Evolutionary conservation across 2,113 vertebrate genomes (phyloP), one percentile per base, ranked within the genome.

Genomic region (Colius striatus): DNA sequence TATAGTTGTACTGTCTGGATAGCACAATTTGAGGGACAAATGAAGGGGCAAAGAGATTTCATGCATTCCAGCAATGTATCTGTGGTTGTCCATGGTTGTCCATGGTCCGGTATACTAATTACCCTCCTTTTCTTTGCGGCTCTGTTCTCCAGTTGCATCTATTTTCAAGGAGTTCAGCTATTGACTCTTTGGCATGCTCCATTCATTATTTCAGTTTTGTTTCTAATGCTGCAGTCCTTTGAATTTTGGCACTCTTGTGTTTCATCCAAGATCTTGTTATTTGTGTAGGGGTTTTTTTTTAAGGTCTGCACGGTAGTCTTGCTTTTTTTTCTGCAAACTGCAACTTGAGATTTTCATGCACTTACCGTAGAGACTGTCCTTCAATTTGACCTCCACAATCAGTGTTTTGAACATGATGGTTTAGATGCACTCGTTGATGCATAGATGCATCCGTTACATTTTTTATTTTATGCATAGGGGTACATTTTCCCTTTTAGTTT

Each of bases 41-140:
- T 95, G 91, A 94, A 95, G 78, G 85, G 87, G 78, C 91, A 95
- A 93, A 86, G 85, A 87, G 83, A 95, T 95, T 93, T 96, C 92
- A 93, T 90, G 94, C 94, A 95, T 97, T 94, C 95, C 94, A 92
- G 60, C 74, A 90, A 50, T 77, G 79, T 72, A 84, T 94, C 93
- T 94, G 26, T 80, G 87, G 95, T 94, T 95, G 94, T 96, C 95
- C 85, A 0, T 94, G 91, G 94, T 61, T 86, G 75, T 90, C 45
- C 77, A 41, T 96, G 92, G 89, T 78, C 86, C 4, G 1, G 94
- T 84, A 87, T 95, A 91, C 95, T 96, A 95, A 95, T 97, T 96
- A 87, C 84, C 61, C 76, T 91, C n/a, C 50, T 79, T 95, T 87
- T 94, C 84, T 95, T 92, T 96, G 87, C 80, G 21, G 10, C 58